These are phyloP conservation scores for Sminthopsis crassicaudata DNA, from an alignment of 2,113 vertebrate genomes.

Conservation along the genomic window DNA sequence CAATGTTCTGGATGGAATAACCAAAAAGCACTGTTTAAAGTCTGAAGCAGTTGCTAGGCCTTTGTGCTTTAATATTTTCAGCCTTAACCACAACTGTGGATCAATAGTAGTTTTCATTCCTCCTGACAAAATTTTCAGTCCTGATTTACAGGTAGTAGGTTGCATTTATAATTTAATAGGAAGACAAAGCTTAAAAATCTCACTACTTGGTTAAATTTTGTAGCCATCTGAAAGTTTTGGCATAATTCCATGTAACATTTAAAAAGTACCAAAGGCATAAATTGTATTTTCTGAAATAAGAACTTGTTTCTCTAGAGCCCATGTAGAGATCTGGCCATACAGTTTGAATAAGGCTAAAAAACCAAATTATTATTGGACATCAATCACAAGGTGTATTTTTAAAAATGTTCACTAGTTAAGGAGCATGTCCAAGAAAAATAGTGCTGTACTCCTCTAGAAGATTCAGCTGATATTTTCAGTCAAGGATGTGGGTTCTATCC, in stretches of 20 bases:
- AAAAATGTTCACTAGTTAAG: slow-evolving; percentile 28
- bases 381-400: neutral
- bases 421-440: slow-evolving; percentile 44
- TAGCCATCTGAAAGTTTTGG: neutral
- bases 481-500: neutral
- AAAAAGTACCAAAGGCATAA: neutral
- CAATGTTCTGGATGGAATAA: neutral
- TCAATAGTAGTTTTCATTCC: neutral
- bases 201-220: accelerated
- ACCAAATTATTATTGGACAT: slow-evolving; percentile 7
- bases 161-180: neutral
- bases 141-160: slow-evolving; percentile 23
- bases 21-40: neutral
- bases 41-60: neutral
- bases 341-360: neutral
- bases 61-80: neutral
- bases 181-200: neutral
- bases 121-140: slow-evolving; percentile 47
- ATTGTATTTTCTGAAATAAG: neutral
- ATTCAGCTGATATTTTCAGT: slow-evolving; percentile 29
- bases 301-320: neutral
- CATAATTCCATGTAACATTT: neutral
- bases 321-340: neutral
- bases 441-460: slow-evolving; percentile 9
- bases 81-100: neutral